Evolutionary conservation across 92 coral and sea anemone species (phyloP).

Genomic region (Galaxea fascicularis): DNA sequence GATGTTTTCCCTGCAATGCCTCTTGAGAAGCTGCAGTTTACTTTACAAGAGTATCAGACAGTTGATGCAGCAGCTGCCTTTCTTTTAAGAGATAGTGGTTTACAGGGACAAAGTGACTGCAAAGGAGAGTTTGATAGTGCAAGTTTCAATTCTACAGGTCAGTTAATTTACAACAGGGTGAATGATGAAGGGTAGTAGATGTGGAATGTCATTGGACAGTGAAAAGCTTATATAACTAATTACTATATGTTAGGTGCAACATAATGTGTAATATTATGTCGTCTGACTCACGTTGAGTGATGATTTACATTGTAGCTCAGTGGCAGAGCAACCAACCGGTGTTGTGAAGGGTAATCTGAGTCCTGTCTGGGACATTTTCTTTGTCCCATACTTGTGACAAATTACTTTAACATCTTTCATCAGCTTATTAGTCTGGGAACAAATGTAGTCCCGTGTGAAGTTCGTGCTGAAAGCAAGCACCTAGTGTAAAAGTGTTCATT

Average conservation of each 20-base stretch:
- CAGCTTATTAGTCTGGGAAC: too few species aligned
- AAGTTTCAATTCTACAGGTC: not conserved
- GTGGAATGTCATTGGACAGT: not conserved
- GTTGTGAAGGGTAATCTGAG: not conserved
- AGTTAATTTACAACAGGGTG: not conserved
- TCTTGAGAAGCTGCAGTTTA: slow-evolving; percentile 4
- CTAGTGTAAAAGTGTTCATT: too few species aligned
- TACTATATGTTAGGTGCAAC: too few species aligned
- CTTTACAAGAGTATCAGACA: not conserved
- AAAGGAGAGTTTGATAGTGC: not conserved
- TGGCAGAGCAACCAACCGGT: not conserved
- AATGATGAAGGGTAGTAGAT: not conserved
- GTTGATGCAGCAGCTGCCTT: slow-evolving; percentile 16
- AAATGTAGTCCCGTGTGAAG: too few species aligned
- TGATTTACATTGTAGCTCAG: not conserved
- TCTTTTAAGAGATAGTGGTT: slow-evolving; percentile 8
- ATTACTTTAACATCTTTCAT: not conserved
- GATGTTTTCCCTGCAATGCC: slow-evolving; percentile 4
- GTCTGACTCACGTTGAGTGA: not conserved
- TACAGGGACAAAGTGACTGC: not conserved
- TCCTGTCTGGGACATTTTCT: not conserved
- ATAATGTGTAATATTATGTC: too few species aligned
- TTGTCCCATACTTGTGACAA: not conserved
- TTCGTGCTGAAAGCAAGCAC: too few species aligned
- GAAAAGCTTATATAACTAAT: too few species aligned